phyloP scores from a whole-genome alignment of 2,888 invertebrate species.

The Agonopterix subpropinquella region DNA sequence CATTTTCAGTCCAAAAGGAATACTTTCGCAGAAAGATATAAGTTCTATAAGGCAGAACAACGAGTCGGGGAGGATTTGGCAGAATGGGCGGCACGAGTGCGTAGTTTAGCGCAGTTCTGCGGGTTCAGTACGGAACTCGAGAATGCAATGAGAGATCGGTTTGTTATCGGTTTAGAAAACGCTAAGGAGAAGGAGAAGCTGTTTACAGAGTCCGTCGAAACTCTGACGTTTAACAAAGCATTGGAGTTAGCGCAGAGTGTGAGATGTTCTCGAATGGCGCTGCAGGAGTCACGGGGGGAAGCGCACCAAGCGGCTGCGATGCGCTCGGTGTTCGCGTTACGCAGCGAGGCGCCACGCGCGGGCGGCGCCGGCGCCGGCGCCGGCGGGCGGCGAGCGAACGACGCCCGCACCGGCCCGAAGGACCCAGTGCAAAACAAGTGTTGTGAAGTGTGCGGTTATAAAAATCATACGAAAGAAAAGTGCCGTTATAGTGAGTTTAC shows the following conservation, averaged over 20 bases:
- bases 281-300: not conserved
- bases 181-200: conserved; percentile 12
- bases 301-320: not conserved
- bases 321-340: not conserved
- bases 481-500: conserved; percentile 5
- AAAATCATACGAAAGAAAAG: conserved; percentile 5
- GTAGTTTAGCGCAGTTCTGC: conserved; percentile 9
- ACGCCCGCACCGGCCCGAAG: too few species aligned
- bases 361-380: too few species aligned
- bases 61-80: conserved; percentile 9
- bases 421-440: not conserved
- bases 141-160: conserved; percentile 11
- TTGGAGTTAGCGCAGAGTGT: conserved; percentile 14
- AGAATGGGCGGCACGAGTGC: conserved; percentile 15
- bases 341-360: not conserved
- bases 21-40: too few species aligned
- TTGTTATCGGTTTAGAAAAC: conserved; percentile 15
- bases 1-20: too few species aligned
- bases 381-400: too few species aligned
- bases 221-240: conserved; percentile 11
- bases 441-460: conserved; percentile 5
- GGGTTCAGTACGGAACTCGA: conserved; percentile 6
- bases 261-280: conserved; percentile 7
- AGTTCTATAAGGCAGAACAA: too few species aligned
- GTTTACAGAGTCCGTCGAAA: conserved; percentile 8